Percentiles rank a stretch among this genome's conserved stretches.
phyloP scores from a whole-genome alignment of 2,113 vertebrate genomes.

The Xenus cinereus region DNA sequence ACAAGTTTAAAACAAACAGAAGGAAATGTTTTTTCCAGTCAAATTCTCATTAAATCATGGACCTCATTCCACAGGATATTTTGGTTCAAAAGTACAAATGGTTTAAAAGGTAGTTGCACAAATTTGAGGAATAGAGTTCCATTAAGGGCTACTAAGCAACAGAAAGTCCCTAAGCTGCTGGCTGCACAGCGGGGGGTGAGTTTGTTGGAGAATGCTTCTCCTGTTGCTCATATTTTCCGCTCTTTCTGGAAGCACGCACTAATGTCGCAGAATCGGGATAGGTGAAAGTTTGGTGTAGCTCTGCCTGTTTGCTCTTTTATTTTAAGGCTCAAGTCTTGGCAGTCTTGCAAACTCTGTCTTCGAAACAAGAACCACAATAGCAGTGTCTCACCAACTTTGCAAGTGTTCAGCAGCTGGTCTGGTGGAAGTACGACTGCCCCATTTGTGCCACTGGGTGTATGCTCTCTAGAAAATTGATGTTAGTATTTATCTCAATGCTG shows the following conservation, averaged over 20 bases:
- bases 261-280: neutral
- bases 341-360: neutral
- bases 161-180: neutral
- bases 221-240: neutral
- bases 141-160: neutral
- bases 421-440: neutral
- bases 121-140: neutral
- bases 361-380: neutral
- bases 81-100: neutral
- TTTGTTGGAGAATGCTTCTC: neutral
- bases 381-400: neutral
- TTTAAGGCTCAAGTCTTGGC: neutral
- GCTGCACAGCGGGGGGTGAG: neutral
- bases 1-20: neutral
- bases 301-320: neutral
- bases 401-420: neutral
- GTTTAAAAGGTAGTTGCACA: neutral
- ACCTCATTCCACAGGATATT: neutral
- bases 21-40: neutral
- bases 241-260: rapidly evolving
- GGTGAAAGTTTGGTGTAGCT: neutral
- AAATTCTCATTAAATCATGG: neutral
- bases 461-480: neutral
- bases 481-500: neutral
- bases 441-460: neutral